Evolutionary conservation across 1,140 invertebrate genomes (phyloP).

Genomic region (Antheraea mylitta): DNA sequence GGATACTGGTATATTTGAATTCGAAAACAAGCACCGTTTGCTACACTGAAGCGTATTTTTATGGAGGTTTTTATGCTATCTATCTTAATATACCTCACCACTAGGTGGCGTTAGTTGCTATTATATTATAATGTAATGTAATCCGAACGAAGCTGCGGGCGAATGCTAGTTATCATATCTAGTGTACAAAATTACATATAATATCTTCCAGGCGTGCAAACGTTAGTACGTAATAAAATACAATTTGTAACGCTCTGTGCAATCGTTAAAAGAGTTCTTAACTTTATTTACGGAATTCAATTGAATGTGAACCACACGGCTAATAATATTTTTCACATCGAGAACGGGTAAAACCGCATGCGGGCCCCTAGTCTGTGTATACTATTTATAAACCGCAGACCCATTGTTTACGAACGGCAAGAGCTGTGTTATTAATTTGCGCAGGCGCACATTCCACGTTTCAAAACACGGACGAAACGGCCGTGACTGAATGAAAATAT

Average conservation of each 20-base stretch:
- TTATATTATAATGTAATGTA: no score
- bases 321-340: constrained; percentile 1
- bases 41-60: no score
- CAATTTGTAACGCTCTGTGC: not conserved
- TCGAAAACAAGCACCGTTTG: no score
- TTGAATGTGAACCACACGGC: not conserved
- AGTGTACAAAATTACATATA: no score
- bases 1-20: no score
- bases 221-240: not conserved
- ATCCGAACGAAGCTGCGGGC: no score
- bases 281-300: not conserved
- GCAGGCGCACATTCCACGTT: constrained; percentile 33
- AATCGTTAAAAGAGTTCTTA: not conserved
- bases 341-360: not conserved
- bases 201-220: no score
- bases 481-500: constrained; percentile 54
- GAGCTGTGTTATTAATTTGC: constrained; percentile 47
- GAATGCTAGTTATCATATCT: no score
- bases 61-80: no score
- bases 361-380: constrained; percentile 5
- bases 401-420: constrained; percentile 39
- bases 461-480: constrained; percentile 50
- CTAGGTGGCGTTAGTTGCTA: no score
- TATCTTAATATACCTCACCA: no score
- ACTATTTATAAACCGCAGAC: constrained; percentile 45